Conservation (phyloP, 2,888 invertebrate species). For the Plebejus anna region DNA sequence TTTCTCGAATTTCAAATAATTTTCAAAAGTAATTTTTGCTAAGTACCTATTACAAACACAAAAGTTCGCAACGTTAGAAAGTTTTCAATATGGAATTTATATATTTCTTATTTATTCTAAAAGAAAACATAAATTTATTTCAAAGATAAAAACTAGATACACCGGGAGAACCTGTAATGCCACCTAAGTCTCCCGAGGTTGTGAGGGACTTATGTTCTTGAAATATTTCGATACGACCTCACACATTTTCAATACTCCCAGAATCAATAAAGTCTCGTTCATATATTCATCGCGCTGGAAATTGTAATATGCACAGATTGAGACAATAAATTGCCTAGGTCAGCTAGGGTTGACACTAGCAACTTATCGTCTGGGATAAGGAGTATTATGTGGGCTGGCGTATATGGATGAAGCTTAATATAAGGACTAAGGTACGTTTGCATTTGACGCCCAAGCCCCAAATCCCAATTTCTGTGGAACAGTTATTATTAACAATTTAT, state of each 20-base stretch:
- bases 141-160: constrained; percentile 10
- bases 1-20: not conserved
- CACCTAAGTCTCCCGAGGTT: constrained; percentile 17
- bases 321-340: constrained; percentile 63
- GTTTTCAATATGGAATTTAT: not conserved
- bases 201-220: constrained; percentile 20
- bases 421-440: not conserved
- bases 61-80: not conserved
- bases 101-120: not conserved
- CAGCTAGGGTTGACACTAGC: constrained; percentile 9
- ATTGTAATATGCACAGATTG: constrained; percentile 53
- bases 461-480: no score
- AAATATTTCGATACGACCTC: constrained; percentile 25
- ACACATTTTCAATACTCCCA: constrained; percentile 28
- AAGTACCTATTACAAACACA: not conserved
- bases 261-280: constrained; percentile 35
- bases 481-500: no score
- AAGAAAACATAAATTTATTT: constrained; percentile 12
- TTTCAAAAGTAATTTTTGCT: no score
- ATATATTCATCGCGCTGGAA: constrained; percentile 34
- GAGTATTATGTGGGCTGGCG: not conserved
- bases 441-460: not conserved
- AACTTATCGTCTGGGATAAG: not conserved
- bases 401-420: not conserved
- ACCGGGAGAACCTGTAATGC: constrained; percentile 8